phyloP scores from a whole-genome alignment of 2,888 invertebrate genomes.

The Chydorus sphaericus region DNA sequence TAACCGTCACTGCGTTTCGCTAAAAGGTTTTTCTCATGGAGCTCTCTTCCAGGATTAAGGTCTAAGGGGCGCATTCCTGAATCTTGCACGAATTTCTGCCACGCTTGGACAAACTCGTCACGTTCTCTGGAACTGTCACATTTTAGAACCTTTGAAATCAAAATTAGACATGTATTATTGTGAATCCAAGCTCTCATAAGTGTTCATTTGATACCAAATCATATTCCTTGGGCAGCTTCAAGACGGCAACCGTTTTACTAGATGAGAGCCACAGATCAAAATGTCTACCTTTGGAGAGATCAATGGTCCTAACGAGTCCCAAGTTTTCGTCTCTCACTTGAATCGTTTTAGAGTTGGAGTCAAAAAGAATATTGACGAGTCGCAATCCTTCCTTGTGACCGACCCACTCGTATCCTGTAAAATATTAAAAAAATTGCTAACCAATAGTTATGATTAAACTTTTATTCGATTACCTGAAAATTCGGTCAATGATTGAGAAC shows the following conservation, averaged over 20 bases:
- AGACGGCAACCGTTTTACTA: conserved; percentile 29
- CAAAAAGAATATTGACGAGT: conserved; percentile 30
- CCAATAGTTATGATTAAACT: not conserved
- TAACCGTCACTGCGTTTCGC: conserved; percentile 33
- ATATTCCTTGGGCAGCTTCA: conserved; percentile 36
- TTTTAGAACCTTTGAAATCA: conserved; percentile 28
- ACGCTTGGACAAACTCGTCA: conserved; percentile 27
- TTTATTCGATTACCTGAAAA: not conserved
- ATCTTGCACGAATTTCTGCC: conserved; percentile 29
- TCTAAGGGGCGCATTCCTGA: conserved; percentile 20
- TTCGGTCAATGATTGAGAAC: too few relatives aligned
- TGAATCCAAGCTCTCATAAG: not conserved
- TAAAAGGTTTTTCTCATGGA: conserved; percentile 18
- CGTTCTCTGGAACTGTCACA: conserved; percentile 33
- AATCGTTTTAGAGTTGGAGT: conserved; percentile 27
- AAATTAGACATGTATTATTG: not conserved
- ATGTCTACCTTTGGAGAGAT: conserved; percentile 24
- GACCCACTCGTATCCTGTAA: conserved; percentile 31
- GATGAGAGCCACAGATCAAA: conserved; percentile 27
- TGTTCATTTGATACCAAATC: conserved; percentile 31
- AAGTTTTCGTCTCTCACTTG: conserved; percentile 31
- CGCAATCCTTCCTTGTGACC: conserved; percentile 27
- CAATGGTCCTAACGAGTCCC: conserved; percentile 31
- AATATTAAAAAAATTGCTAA: not conserved
- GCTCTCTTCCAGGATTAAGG: conserved; percentile 17